Conservation (phyloP, 2,797 vertebrate genomes). For the Chelmon rostratus region DNA sequence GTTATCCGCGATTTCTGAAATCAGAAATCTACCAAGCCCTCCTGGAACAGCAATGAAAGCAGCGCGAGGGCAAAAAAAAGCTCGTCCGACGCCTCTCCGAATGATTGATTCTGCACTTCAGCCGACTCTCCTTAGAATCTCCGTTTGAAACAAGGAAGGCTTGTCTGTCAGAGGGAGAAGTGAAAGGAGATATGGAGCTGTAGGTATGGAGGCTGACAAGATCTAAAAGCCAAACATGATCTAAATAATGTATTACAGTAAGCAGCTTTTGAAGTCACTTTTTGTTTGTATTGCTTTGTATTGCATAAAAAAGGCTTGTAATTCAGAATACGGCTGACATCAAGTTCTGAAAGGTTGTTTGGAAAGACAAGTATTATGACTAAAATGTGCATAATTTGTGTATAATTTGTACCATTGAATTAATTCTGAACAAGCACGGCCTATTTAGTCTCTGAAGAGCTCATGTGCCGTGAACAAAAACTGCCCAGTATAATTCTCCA, state of each 20-base stretch:
- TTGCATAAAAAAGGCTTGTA: background rate
- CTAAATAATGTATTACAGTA: conserved; percentile 50
- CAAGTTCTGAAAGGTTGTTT: background rate
- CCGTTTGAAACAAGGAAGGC: conserved; percentile 38
- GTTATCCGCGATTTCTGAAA: conserved; percentile 91
- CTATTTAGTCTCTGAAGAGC: background rate
- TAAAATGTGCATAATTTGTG: background rate
- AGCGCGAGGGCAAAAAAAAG: background rate
- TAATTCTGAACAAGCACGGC: background rate
- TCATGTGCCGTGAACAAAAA: background rate
- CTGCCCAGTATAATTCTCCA: background rate
- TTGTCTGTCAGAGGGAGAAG: conserved; percentile 42
- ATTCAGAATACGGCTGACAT: background rate
- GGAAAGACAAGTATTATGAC: background rate
- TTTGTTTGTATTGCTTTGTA: conserved; percentile 17
- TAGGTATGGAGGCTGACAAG: conserved; percentile 18
- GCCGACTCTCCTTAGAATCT: conserved; percentile 44
- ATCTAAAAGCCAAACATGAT: conserved; percentile 40
- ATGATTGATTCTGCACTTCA: conserved; percentile 64
- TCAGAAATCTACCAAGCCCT: conserved; percentile 90
- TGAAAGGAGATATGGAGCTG: conserved; percentile 18
- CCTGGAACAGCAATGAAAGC: conserved; percentile 83
- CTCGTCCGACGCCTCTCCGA: conserved; percentile 16
- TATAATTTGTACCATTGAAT: background rate
- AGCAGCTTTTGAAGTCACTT: conserved; percentile 6